A percentile compares a stretch with the other conserved stretches of the same genome.
Evolutionary conservation across 2,113 vertebrate genomes (phyloP).

Genomic region (Leptocoma aspasia): DNA sequence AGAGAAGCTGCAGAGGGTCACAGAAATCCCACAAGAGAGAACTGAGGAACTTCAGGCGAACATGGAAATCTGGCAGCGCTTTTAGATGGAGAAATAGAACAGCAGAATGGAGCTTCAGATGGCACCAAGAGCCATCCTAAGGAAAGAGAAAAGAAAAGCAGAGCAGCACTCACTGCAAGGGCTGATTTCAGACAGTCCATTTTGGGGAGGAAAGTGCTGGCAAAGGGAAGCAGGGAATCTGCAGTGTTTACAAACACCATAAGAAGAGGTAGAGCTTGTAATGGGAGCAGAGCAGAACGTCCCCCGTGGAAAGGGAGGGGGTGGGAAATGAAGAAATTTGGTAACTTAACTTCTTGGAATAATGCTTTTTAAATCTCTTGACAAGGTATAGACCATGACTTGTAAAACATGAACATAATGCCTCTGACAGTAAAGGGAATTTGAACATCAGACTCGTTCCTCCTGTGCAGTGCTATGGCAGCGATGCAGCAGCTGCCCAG

Average conservation of each 20-base stretch:
- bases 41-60: background rate
- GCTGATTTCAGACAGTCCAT: background rate
- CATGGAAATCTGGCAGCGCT: background rate
- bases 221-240: background rate
- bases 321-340: background rate
- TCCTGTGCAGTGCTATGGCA: background rate
- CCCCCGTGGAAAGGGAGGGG: background rate
- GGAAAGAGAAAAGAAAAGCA: background rate
- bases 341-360: conserved; percentile 6
- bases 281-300: background rate
- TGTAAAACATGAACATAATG: background rate
- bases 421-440: background rate
- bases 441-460: background rate
- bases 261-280: background rate
- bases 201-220: background rate
- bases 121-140: background rate
- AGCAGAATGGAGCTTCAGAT: background rate
- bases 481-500: background rate
- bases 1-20: background rate
- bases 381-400: background rate
- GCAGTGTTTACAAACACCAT: background rate
- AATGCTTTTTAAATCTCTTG: background rate
- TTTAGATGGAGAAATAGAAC: background rate
- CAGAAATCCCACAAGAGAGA: background rate
- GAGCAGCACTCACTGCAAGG: background rate